These are phyloP conservation scores for Crotalus helleri DNA, from an alignment of 2,113 vertebrate species.

Conservation along the genomic window DNA sequence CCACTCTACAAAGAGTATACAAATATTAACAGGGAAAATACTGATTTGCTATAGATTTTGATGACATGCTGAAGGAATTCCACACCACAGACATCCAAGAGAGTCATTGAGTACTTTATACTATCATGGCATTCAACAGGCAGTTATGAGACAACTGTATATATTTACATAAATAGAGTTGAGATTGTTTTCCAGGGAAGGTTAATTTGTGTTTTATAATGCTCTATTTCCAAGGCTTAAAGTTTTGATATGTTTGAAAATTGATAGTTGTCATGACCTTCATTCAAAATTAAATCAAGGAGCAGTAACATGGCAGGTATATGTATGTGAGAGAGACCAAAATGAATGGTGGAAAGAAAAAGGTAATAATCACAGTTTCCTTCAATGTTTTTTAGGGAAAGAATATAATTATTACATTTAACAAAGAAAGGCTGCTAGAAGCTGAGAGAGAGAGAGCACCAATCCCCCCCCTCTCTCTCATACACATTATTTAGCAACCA, in stretches of 20 bases:
- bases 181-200: slow-evolving; percentile 25
- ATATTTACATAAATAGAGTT: slow-evolving; percentile 2
- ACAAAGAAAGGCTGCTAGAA: rapidly evolving
- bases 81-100: slow-evolving; percentile 5
- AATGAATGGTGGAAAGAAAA: too few relatives aligned
- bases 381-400: neutral
- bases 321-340: neutral
- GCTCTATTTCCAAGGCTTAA: neutral
- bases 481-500: neutral
- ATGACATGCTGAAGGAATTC: slow-evolving; percentile 7
- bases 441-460: neutral
- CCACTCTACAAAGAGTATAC: slow-evolving; percentile 17
- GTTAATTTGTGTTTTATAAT: slow-evolving; percentile 8
- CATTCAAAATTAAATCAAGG: neutral
- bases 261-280: neutral
- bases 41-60: slow-evolving; percentile 19
- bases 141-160: neutral
- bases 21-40: neutral
- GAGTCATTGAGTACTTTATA: neutral
- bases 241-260: slow-evolving; percentile 7
- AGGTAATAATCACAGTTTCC: neutral
- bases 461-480: neutral
- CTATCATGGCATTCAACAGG: neutral
- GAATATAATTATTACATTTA: neutral
- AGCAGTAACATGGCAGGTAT: neutral